phyloP scores from a whole-genome alignment of 2,888 invertebrate species.

The Luperina testacea region DNA sequence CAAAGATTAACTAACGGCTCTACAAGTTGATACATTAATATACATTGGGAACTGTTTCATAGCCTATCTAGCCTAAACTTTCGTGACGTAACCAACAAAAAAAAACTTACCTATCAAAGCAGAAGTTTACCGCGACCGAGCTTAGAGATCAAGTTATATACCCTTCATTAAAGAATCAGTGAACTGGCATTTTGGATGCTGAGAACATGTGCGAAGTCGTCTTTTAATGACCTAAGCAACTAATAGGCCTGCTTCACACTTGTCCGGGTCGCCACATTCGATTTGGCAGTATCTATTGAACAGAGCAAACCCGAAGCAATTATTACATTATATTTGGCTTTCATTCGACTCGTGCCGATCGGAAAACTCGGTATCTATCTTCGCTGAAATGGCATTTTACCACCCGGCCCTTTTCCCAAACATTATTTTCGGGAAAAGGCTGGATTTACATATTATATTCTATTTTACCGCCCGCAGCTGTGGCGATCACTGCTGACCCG shows the following conservation, averaged over 20 bases:
- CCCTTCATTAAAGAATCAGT: slow-evolving; percentile 40
- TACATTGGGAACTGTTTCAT: slow-evolving; percentile 25
- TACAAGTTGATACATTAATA: slow-evolving; percentile 30
- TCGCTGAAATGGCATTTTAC: not conserved
- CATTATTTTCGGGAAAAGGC: not conserved
- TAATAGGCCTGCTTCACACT: not conserved
- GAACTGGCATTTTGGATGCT: slow-evolving; percentile 17
- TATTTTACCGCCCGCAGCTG: not conserved
- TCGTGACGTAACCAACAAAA: not conserved
- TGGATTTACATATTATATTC: not conserved
- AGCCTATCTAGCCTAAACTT: slow-evolving; percentile 24
- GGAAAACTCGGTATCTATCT: not conserved
- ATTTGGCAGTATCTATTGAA: not conserved
- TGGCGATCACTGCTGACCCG: not conserved
- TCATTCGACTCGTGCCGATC: not conserved
- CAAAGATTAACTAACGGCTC: slow-evolving; percentile 22
- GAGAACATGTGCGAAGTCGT: not conserved
- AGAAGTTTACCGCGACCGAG: slow-evolving; percentile 14
- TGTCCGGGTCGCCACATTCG: not conserved
- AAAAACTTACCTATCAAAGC: slow-evolving; percentile 1
- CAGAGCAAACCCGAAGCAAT: too few species aligned
- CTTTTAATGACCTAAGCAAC: not conserved
- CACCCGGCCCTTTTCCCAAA: not conserved
- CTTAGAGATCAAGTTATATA: slow-evolving; percentile 39
- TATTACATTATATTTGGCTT: not conserved